These are phyloP conservation scores for Eledona agricola DNA, from an alignment of 2,888 invertebrate species.

Conservation along the genomic window DNA sequence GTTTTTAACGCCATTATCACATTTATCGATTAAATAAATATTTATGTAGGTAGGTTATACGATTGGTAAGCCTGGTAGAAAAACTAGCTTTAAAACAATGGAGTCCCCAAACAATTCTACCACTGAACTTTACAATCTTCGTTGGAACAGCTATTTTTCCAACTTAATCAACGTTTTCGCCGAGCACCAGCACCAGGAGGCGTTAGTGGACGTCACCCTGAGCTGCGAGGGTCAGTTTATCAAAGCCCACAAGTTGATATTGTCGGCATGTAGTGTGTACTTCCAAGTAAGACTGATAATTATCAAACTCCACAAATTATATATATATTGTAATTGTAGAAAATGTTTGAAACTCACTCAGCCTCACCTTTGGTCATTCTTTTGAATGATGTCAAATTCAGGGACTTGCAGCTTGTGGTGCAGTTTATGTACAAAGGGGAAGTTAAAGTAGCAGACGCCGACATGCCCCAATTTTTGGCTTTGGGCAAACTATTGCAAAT, in stretches of 20 bases:
- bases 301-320: not conserved
- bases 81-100: constrained; percentile 3
- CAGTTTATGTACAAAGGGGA: constrained; percentile 66
- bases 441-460: constrained; percentile 62
- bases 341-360: constrained; percentile 60
- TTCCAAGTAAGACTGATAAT: constrained; percentile 58
- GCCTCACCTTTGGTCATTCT: constrained; percentile 62
- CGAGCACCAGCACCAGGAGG: constrained; percentile 61
- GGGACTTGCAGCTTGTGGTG: constrained; percentile 61
- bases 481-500: constrained; percentile 63
- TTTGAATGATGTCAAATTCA: constrained; percentile 61
- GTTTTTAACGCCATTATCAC: too few species aligned
- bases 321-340: constrained; percentile 49
- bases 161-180: constrained; percentile 63
- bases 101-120: constrained; percentile 48
- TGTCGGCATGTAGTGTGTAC: constrained; percentile 65
- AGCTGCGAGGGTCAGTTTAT: constrained; percentile 63
- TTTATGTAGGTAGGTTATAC: constrained; percentile 16
- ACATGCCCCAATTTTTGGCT: constrained; percentile 60
- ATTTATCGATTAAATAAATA: too few species aligned
- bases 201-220: constrained; percentile 63
- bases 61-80: constrained; percentile 11
- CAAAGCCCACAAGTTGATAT: constrained; percentile 64
- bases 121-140: constrained; percentile 57
- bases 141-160: constrained; percentile 65